A percentile compares a stretch with the other conserved stretches of the same genome.
Conservation (phyloP, 2,888 invertebrate species). For the Mythimna ferrago region DNA sequence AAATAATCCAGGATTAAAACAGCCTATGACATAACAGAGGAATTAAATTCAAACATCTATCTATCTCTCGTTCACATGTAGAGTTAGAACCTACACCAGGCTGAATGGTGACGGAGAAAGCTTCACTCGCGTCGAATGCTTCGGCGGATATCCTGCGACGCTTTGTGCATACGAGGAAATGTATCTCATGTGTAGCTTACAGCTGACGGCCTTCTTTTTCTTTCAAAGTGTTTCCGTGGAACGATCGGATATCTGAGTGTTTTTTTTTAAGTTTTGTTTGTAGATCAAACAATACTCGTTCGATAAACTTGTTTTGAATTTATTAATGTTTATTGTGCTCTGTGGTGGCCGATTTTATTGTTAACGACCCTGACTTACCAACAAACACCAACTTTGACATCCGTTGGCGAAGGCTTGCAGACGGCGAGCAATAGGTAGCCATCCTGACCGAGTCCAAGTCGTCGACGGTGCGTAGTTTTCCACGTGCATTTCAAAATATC, state of each 20-base stretch:
- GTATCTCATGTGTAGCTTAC: slow-evolving; percentile 46
- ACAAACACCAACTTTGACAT: too few relatives aligned
- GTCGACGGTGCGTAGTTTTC: too few relatives aligned
- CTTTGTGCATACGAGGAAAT: slow-evolving; percentile 55
- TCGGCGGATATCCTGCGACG: slow-evolving; percentile 52
- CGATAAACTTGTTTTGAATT: background rate
- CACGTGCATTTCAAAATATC: too few relatives aligned
- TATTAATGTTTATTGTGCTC: background rate
- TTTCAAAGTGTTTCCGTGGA: slow-evolving; percentile 20
- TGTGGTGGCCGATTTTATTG: too few relatives aligned
- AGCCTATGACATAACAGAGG: background rate
- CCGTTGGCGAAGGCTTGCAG: too few relatives aligned
- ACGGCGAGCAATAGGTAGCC: too few relatives aligned
- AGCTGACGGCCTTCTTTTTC: slow-evolving; percentile 25
- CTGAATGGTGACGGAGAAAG: slow-evolving; percentile 44
- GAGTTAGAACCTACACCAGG: slow-evolving; percentile 14
- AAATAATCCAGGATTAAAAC: slow-evolving; percentile 26
- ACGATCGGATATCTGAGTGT: background rate
- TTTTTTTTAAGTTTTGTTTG: background rate
- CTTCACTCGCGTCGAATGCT: slow-evolving; percentile 34
- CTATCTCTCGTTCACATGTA: slow-evolving; percentile 15
- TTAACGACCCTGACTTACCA: too few relatives aligned
- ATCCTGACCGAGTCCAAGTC: too few relatives aligned
- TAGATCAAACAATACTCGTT: background rate
- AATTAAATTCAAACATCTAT: background rate